A percentile compares a stretch with the other conserved stretches of the same genome.
These are phyloP conservation scores for Synodontis membranacea DNA, from an alignment of 2,113 vertebrate genomes.

Conservation along the genomic window DNA sequence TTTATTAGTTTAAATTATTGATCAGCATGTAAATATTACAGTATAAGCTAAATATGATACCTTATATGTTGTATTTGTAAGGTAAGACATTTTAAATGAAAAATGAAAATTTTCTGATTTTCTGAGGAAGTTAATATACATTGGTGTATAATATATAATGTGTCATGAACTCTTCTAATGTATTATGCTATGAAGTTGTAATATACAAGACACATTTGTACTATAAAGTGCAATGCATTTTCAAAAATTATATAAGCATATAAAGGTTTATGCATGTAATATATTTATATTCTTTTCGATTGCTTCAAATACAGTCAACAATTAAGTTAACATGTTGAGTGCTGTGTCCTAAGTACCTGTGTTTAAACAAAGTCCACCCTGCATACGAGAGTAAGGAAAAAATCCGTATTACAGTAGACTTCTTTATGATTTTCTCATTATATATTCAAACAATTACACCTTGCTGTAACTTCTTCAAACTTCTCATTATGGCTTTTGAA, in stretches of 20 bases:
- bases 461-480: neutral
- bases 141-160: too few relatives aligned
- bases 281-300: neutral
- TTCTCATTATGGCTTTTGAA: slow-evolving; percentile 29
- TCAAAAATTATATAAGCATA: too few relatives aligned
- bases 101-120: too few relatives aligned
- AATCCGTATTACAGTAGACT: slow-evolving; percentile 5
- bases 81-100: too few relatives aligned
- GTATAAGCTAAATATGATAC: neutral
- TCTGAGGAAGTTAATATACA: too few relatives aligned
- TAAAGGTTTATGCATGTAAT: too few relatives aligned
- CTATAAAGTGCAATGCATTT: too few relatives aligned
- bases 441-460: neutral
- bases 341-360: neutral
- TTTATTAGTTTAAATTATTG: neutral
- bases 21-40: neutral
- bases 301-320: neutral
- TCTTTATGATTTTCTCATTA: slow-evolving; percentile 26
- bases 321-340: neutral
- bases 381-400: neutral
- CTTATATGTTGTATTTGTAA: neutral
- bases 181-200: too few relatives aligned
- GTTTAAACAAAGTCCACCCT: neutral
- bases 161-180: too few relatives aligned
- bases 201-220: too few relatives aligned